Evolutionary conservation across 1,140 invertebrate species (phyloP).

Genomic region (Zelostemma sp.): DNA sequence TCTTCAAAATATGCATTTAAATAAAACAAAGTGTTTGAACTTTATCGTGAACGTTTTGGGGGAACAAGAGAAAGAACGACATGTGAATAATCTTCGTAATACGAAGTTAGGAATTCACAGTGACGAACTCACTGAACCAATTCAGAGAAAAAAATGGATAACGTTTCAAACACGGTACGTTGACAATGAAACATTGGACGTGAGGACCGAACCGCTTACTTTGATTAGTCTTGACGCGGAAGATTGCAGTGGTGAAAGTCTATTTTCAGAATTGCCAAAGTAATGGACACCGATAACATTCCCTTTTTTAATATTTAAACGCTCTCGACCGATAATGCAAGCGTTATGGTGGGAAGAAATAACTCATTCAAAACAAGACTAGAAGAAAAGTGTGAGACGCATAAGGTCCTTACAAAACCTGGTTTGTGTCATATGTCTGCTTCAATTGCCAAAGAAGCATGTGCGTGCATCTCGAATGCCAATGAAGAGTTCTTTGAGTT

Average conservation of each 20-base stretch:
- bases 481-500: neutral
- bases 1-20: too few species aligned
- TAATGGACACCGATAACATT: too few species aligned
- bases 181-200: neutral
- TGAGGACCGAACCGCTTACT: neutral
- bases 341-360: constrained; percentile 1
- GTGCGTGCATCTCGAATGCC: constrained; percentile 1
- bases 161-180: constrained; percentile 1
- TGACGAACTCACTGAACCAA: too few species aligned
- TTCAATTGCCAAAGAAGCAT: constrained; percentile 31
- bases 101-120: too few species aligned
- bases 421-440: constrained; percentile 40
- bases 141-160: too few species aligned
- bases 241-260: neutral
- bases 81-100: too few species aligned
- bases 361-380: constrained; percentile 13
- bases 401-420: constrained; percentile 9
- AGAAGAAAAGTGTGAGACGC: neutral
- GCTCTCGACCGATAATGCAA: constrained; percentile 5
- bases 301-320: neutral
- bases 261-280: constrained; percentile 1
- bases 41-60: too few species aligned
- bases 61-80: too few species aligned
- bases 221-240: constrained; percentile 11
- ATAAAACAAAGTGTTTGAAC: too few species aligned